Percentiles rank a stretch among this genome's conserved stretches.
These are phyloP conservation scores for Pseudeuparius sepicola DNA, from an alignment of 2,888 invertebrate species.

Conservation along the genomic window DNA sequence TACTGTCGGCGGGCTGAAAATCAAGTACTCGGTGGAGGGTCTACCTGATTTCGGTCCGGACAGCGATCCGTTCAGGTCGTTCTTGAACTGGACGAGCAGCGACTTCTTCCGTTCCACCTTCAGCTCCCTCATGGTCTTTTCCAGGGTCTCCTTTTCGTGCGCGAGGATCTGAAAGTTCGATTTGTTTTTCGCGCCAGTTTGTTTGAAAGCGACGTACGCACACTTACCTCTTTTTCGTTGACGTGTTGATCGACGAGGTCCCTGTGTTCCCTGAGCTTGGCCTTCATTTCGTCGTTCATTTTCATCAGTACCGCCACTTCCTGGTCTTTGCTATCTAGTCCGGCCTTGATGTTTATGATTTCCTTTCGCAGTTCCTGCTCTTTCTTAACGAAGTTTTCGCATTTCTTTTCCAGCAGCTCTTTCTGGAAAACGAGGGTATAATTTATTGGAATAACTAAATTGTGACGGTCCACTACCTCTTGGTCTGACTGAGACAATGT, in stretches of 20 bases:
- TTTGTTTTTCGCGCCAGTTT: too few relatives aligned
- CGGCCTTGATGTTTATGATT: slow-evolving; percentile 23
- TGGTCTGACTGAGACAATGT: too few relatives aligned
- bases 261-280: slow-evolving; percentile 23
- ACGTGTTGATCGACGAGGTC: slow-evolving; percentile 24
- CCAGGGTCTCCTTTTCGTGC: slow-evolving; percentile 21
- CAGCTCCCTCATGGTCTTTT: slow-evolving; percentile 18
- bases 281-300: slow-evolving; percentile 23
- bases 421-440: slow-evolving; percentile 25
- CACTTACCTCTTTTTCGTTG: slow-evolving; percentile 27
- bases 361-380: slow-evolving; percentile 22
- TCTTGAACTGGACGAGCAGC: slow-evolving; percentile 18
- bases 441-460: slow-evolving; percentile 1
- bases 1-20: too few relatives aligned
- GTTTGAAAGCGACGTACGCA: too few relatives aligned
- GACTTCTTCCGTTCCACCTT: too few relatives aligned
- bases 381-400: slow-evolving; percentile 19
- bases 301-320: slow-evolving; percentile 23
- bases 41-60: too few relatives aligned
- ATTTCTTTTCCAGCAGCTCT: slow-evolving; percentile 23
- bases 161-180: slow-evolving; percentile 21
- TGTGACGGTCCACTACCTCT: too few relatives aligned
- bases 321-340: slow-evolving; percentile 25
- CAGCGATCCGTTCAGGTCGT: slow-evolving; percentile 19
- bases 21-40: too few relatives aligned